phyloP scores from a whole-genome alignment of 2,113 vertebrate genomes.

The Procavia capensis region DNA sequence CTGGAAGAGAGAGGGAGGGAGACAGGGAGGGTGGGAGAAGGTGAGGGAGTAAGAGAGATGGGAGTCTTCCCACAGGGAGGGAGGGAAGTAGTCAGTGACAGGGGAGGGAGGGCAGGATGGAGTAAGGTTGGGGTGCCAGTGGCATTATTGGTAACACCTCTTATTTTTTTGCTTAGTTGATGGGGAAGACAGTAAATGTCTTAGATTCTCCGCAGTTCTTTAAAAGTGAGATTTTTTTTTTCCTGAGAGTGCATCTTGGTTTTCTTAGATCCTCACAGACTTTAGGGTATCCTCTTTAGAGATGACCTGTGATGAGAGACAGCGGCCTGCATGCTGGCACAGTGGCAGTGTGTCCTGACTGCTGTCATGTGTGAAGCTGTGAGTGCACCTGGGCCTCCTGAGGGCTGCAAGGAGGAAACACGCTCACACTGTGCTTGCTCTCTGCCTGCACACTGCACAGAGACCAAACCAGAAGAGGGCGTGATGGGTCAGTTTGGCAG shows the following conservation, averaged over 20 bases:
- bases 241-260: neutral
- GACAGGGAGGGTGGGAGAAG: too few relatives aligned
- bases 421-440: neutral
- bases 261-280: neutral
- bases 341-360: fast-evolving
- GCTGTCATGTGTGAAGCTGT: fast-evolving
- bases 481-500: neutral
- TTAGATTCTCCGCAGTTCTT: neutral
- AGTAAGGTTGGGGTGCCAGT: too few relatives aligned
- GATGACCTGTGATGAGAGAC: neutral
- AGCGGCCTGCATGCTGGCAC: fast-evolving
- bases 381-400: neutral
- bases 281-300: neutral
- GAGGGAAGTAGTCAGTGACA: too few relatives aligned
- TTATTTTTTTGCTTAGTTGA: neutral
- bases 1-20: too few relatives aligned
- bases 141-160: neutral
- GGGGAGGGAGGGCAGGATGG: too few relatives aligned
- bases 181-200: neutral
- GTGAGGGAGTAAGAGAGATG: too few relatives aligned
- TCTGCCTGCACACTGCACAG: fast-evolving
- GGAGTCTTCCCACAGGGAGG: too few relatives aligned
- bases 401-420: neutral
- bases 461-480: neutral
- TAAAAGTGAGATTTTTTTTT: neutral